A percentile compares a stretch with the other conserved stretches of the same genome.
Conservation (phyloP, 1,140 invertebrate genomes). For the Saccostrea echinata region DNA sequence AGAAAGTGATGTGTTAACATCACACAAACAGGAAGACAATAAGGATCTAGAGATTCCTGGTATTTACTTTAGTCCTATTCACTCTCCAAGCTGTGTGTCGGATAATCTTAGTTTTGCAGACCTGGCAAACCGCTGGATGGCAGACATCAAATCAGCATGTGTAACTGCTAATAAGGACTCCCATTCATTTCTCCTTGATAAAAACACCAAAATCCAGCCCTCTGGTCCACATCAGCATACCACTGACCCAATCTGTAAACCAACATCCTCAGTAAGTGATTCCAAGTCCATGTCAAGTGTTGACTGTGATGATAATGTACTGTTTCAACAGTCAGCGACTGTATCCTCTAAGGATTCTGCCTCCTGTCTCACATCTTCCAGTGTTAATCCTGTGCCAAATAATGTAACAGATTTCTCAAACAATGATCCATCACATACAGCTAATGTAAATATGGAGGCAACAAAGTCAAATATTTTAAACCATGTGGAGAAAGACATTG, state of each 20-base stretch:
- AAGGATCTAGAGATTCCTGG: background rate
- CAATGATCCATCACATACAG: background rate
- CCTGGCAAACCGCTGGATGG: slow-evolving; percentile 38
- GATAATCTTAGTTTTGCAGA: slow-evolving; percentile 33
- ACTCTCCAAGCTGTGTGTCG: background rate
- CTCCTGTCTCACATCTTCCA: background rate
- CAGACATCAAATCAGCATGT: slow-evolving; percentile 14
- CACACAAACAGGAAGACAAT: background rate
- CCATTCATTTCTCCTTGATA: background rate
- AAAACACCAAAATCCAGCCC: background rate
- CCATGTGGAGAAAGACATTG: too few species aligned
- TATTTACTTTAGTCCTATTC: slow-evolving; percentile 13
- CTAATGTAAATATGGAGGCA: background rate
- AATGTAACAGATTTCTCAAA: background rate
- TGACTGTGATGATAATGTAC: background rate
- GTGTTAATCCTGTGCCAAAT: background rate
- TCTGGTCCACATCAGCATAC: background rate
- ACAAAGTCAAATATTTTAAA: background rate
- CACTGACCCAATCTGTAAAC: background rate
- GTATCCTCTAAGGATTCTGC: background rate
- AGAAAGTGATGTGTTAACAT: background rate
- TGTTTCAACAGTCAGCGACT: background rate
- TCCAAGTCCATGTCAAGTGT: background rate
- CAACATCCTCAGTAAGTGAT: background rate
- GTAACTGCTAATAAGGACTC: background rate